Conservation (phyloP, 2,797 vertebrate species). For the Xerus rutilus region DNA sequence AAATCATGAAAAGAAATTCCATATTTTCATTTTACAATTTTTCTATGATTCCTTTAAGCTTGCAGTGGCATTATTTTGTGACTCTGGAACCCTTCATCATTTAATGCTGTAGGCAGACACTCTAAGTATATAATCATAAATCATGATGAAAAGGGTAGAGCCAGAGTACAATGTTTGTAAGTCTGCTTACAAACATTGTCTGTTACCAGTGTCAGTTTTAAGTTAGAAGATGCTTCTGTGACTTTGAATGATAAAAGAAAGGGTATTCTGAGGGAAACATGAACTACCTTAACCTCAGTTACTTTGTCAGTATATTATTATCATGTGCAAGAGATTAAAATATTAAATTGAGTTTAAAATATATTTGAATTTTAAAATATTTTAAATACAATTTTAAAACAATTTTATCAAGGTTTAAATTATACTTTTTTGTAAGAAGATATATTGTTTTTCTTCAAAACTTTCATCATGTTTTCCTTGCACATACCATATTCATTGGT, state of each 20-base stretch:
- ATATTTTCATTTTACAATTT: neutral
- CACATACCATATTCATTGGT: neutral
- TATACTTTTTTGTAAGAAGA: neutral
- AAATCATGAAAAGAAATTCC: neutral
- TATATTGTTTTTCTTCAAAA: neutral
- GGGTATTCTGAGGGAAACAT: neutral
- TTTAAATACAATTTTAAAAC: neutral
- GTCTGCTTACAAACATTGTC: no score
- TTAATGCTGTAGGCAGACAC: constrained; percentile 1
- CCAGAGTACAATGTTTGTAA: neutral
- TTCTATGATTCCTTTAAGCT: neutral
- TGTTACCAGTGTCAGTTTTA: constrained; percentile 34
- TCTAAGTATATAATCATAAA: constrained; percentile 29
- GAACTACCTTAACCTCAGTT: neutral
- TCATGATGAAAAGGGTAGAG: neutral
- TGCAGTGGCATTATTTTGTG: neutral
- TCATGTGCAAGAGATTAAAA: neutral
- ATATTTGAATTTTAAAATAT: neutral
- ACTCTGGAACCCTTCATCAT: neutral
- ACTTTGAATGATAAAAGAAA: constrained; percentile 4
- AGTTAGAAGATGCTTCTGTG: constrained; percentile 33
- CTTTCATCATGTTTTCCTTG: neutral
- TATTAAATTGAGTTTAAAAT: neutral
- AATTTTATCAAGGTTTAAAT: neutral
- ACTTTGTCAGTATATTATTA: neutral